Conservation (phyloP, 1,140 invertebrate species). For the Zaprionus africanus region DNA sequence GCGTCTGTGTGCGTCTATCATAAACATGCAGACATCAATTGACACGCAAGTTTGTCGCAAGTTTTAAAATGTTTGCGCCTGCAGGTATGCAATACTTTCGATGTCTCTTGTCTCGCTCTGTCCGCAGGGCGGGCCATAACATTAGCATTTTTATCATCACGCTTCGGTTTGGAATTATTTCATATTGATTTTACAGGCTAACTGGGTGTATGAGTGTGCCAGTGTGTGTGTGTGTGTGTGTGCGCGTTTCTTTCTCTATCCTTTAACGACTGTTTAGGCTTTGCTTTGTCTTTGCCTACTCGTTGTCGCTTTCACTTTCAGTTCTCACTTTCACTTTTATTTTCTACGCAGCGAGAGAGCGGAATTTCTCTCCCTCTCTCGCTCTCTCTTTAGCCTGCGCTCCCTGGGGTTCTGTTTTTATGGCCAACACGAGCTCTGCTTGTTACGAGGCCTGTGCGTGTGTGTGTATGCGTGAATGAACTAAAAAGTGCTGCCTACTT, state of each 20-base stretch:
- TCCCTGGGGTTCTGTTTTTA: constrained; percentile 51
- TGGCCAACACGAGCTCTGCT: constrained; percentile 67
- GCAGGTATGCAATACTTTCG: constrained; percentile 21
- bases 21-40: constrained; percentile 62
- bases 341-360: constrained; percentile 9
- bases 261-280: constrained; percentile 30
- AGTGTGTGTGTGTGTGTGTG: constrained; percentile 12
- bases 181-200: constrained; percentile 71
- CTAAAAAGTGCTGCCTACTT: constrained; percentile 41
- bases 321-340: constrained; percentile 44
- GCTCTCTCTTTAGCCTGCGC: constrained; percentile 9
- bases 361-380: constrained; percentile 33
- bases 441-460: constrained; percentile 40
- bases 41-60: constrained; percentile 35
- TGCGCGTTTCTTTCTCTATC: constrained; percentile 51
- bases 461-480: constrained; percentile 6
- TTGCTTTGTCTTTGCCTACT: constrained; percentile 29
- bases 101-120: constrained; percentile 14
- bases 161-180: constrained; percentile 51
- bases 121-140: constrained; percentile 42
- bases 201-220: not conserved
- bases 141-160: constrained; percentile 61
- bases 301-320: constrained; percentile 36
- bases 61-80: constrained; percentile 39
- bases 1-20: constrained; percentile 34